These are phyloP conservation scores for Callionymus lyra DNA, from an alignment of 2,113 vertebrate species.

Conservation along the genomic window DNA sequence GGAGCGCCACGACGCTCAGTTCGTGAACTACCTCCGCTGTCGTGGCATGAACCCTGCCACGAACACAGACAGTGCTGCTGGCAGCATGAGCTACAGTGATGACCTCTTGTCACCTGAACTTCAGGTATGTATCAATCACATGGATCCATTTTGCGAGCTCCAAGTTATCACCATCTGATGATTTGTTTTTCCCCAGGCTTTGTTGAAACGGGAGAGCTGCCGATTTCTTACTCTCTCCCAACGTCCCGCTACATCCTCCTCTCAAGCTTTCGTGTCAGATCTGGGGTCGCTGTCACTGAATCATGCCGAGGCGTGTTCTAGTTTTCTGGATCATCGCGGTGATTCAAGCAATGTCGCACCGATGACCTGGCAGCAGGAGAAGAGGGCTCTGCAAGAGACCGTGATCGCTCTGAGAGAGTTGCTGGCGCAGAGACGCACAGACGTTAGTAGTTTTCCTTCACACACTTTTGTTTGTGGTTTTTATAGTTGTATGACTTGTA, in stretches of 20 bases:
- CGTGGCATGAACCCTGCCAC: conserved; percentile 56
- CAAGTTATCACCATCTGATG: background rate
- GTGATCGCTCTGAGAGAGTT: conserved; percentile 73
- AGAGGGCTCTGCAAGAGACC: conserved; percentile 71
- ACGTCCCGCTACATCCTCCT: conserved; percentile 25
- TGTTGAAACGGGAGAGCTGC: conserved; percentile 82
- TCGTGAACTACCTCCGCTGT: conserved; percentile 59
- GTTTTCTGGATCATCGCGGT: conserved; percentile 28
- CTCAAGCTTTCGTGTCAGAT: conserved; percentile 8
- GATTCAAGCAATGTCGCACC: conserved; percentile 34
- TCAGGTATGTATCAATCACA: conserved; percentile 62
- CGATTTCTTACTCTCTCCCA: conserved; percentile 84
- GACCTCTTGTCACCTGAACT: conserved; percentile 75
- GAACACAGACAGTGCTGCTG: conserved; percentile 57
- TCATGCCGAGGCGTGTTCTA: conserved; percentile 19
- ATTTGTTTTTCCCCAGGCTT: conserved; percentile 48
- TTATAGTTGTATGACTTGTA: too few species aligned
- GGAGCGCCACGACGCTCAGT: conserved; percentile 58
- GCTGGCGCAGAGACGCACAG: conserved; percentile 65
- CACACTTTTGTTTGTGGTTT: too few species aligned
- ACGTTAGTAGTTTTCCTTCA: conserved; percentile 58
- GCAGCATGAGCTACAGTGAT: conserved; percentile 59
- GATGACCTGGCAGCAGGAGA: conserved; percentile 70
- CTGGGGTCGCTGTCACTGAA: conserved; percentile 20
- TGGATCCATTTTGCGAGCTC: too few species aligned